Base-by-base conservation (phyloP, 2,888 invertebrate species). In the Eristalis intricaria region DNA sequence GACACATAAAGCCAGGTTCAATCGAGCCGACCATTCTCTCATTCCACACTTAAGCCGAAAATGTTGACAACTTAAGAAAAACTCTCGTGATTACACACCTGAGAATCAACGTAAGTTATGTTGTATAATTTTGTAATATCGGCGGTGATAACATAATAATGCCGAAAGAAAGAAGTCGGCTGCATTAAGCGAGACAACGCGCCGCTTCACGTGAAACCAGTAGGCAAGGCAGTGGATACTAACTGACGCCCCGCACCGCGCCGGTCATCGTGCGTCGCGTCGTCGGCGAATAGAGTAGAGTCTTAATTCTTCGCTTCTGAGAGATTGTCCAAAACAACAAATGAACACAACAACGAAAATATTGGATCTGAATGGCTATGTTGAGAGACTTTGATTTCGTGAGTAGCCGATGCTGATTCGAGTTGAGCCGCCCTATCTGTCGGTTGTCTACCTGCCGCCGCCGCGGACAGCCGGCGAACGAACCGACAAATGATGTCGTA, bases 61-160 rank as follows among this genome's bases (percentile, higher is more conserved):
- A 91, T 91, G 93, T 92, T 92, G 92, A 92, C 93, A 92, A 92
- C 91, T 90, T 88, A 91, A 91, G 91, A 91, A 92, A 92, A 91
- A 90, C 90, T 90, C 90, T 90, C 90, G 91, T 90, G 90, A 91
- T 90, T 89, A 90, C 90, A 90, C 90, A 91, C 90, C 90, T 90
- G 90, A 91, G 91, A 91, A 92, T 92, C 92, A 92, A 91, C 90
- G 89, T 90, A 83, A 90, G 90, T 91, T 91, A 91, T 90, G 91
- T 88, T 88, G 88, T 84, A 84, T 87, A 89, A 89, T 87, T 89
- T 82, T 84, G 87, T 83, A 84, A 84, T 87, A 89, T 87, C 82
- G 69, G 35, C 77, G 83, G 84, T 89, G 89, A 89, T 88, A 89
- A 84, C 88, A 88, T 78, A 89, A 89, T 89, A 89, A 86, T 81